These are phyloP conservation scores for Papilio helenus DNA, from an alignment of 1,140 invertebrate genomes.

Conservation along the genomic window DNA sequence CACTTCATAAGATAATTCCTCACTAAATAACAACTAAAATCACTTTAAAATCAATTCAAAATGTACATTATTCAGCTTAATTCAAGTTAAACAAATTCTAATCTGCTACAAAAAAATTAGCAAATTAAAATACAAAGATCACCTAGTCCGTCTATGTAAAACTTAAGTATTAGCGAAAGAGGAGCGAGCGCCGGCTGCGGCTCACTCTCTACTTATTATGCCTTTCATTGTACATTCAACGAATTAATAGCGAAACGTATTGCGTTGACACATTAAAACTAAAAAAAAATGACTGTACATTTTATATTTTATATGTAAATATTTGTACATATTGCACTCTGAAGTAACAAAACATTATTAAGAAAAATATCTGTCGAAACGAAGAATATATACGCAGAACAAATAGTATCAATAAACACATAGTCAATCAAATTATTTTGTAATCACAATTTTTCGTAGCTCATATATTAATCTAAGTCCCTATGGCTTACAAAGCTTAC, in stretches of 20 bases:
- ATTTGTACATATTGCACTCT: constrained; percentile 83
- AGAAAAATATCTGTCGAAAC: constrained; percentile 74
- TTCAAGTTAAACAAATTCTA: constrained; percentile 78
- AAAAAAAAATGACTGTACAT: constrained; percentile 81
- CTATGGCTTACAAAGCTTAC: constrained; percentile 81
- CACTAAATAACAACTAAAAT: constrained; percentile 82
- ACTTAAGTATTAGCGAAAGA: constrained; percentile 80
- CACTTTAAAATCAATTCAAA: constrained; percentile 82
- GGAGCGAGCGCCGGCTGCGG: constrained; percentile 61
- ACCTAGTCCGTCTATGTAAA: constrained; percentile 79
- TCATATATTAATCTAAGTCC: constrained; percentile 78
- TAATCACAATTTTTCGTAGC: constrained; percentile 80
- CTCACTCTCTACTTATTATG: constrained; percentile 77
- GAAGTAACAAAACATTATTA: constrained; percentile 82
- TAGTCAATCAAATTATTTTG: constrained; percentile 69
- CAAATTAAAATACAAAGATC: constrained; percentile 82
- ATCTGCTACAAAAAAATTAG: constrained; percentile 82
- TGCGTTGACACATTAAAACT: constrained; percentile 81
- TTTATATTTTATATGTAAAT: constrained; percentile 81
- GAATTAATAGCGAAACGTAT: constrained; percentile 75
- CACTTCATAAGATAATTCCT: constrained; percentile 77
- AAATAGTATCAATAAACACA: constrained; percentile 70
- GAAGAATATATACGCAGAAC: constrained; percentile 77
- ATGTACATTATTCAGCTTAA: constrained; percentile 81
- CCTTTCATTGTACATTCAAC: constrained; percentile 76